A percentile compares a stretch with the other conserved stretches of the same genome.
These are phyloP conservation scores for Tiliqua scincoides DNA, from an alignment of 2,113 vertebrate genomes.

Conservation along the genomic window DNA sequence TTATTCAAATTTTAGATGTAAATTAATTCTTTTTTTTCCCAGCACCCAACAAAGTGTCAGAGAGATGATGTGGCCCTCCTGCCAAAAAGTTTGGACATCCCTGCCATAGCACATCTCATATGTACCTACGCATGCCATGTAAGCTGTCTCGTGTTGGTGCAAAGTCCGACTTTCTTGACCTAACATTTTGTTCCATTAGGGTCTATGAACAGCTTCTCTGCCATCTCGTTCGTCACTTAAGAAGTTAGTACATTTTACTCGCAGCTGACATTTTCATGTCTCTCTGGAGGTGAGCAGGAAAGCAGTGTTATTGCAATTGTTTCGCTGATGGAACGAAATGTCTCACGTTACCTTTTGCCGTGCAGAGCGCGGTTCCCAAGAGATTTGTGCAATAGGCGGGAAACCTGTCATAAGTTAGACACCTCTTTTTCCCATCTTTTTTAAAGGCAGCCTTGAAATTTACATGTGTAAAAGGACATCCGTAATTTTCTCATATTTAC, in stretches of 20 bases:
- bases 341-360: constrained; percentile 24
- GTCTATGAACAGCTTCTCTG: not conserved
- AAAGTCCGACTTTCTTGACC: not conserved
- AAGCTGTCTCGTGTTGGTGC: too few species aligned
- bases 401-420: constrained; percentile 69
- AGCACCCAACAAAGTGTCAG: too few species aligned
- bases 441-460: constrained; percentile 73
- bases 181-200: not conserved
- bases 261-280: constrained; percentile 1
- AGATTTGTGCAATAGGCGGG: constrained; percentile 21
- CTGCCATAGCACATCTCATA: too few species aligned
- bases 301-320: constrained; percentile 1
- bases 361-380: constrained; percentile 52
- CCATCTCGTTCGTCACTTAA: constrained; percentile 11
- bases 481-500: constrained; percentile 91
- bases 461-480: constrained; percentile 88
- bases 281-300: not conserved
- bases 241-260: not conserved
- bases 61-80: too few species aligned
- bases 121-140: not conserved
- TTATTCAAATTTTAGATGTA: too few species aligned
- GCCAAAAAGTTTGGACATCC: too few species aligned
- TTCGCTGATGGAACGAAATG: constrained; percentile 27
- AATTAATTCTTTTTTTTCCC: too few species aligned
- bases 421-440: constrained; percentile 70